Evolutionary conservation across 2,113 vertebrate genomes (phyloP).

Genomic region (Ia io): DNA sequence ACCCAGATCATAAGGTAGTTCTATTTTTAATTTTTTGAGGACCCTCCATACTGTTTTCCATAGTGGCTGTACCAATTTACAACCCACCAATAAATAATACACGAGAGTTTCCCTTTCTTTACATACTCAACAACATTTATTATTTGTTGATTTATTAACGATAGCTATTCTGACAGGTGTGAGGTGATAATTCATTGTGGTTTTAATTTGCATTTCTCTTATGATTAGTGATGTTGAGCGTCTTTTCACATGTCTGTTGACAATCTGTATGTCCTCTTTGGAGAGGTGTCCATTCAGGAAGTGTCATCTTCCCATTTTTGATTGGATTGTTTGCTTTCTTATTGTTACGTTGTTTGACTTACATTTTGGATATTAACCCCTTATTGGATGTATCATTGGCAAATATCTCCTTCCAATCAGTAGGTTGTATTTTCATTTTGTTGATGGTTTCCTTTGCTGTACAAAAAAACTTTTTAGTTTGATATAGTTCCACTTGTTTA

Average conservation of each 20-base stretch:
- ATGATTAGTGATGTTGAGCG: background rate
- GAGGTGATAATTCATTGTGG: background rate
- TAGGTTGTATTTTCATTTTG: background rate
- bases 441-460: background rate
- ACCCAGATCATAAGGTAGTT: background rate
- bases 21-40: background rate
- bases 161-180: background rate
- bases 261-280: background rate
- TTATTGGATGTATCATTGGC: background rate
- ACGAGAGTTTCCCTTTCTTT: background rate
- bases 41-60: background rate
- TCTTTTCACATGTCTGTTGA: background rate
- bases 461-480: background rate
- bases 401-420: background rate
- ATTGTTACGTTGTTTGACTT: background rate
- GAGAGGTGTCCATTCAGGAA: background rate
- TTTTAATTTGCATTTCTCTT: background rate
- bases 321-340: background rate
- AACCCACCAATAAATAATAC: background rate
- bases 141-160: background rate
- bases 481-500: background rate
- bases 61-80: background rate
- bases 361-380: background rate
- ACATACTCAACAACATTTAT: background rate
- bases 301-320: background rate